Evolutionary conservation across 1,140 invertebrate species (phyloP).

Genomic region (Pseudobourletiella spinata): DNA sequence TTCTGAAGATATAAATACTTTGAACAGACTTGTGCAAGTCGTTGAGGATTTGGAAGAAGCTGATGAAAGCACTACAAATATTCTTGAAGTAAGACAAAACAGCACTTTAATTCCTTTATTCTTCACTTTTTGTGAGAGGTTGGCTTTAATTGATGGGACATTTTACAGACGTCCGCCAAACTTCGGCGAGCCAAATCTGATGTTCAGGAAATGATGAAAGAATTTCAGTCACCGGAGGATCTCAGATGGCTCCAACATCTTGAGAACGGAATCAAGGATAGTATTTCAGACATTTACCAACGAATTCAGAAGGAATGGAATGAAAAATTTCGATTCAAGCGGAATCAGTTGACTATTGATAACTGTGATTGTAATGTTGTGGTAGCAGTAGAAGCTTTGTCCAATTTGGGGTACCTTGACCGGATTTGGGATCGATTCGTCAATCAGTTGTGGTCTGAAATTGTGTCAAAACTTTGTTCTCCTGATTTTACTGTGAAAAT

Average conservation of each 20-base stretch:
- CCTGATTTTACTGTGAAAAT: conserved; percentile 17
- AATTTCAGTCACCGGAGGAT: conserved; percentile 12
- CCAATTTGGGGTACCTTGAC: conserved; percentile 12
- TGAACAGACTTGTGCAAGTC: background rate
- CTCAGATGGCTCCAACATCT: conserved; percentile 21
- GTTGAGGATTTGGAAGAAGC: background rate
- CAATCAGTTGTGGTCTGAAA: conserved; percentile 27
- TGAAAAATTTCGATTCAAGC: conserved; percentile 23
- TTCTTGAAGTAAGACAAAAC: background rate
- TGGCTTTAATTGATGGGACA: no score
- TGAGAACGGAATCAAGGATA: background rate
- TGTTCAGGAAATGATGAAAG: background rate
- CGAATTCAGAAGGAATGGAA: conserved; percentile 22
- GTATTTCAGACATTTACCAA: conserved; percentile 10
- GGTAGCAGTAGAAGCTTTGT: conserved; percentile 15
- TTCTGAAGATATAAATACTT: background rate
- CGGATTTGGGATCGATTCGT: conserved; percentile 16
- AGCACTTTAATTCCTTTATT: background rate
- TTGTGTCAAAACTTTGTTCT: conserved; percentile 22
- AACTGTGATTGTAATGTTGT: conserved; percentile 5
- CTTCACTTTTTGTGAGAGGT: no score
- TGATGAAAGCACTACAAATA: background rate
- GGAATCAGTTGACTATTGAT: conserved; percentile 19
- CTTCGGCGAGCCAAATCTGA: conserved; percentile 1
- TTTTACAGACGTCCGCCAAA: background rate